Evolutionary conservation across 2,888 invertebrate genomes (phyloP), one percentile per base, ranked within the genome.

Genomic region (Andrena fulva): DNA sequence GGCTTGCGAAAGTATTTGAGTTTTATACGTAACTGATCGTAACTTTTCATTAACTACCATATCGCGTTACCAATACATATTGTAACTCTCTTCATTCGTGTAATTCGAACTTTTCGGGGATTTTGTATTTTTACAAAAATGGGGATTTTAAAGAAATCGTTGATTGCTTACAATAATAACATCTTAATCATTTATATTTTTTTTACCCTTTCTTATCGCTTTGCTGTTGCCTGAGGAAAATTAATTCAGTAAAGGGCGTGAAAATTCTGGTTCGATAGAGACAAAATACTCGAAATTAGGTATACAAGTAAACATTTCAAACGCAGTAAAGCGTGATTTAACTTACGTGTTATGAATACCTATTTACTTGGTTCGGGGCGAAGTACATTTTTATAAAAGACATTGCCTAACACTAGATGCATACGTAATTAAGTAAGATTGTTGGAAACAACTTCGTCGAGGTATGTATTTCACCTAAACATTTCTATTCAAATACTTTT

Each of bases 401-500:
- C n/a, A 68, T 71, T 56, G 5, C 70, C 42, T 50, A 42, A 59
- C 12, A 16, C 12, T 79, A 27, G 31, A 54, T 20, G 62, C 42
- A 62, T 27, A 77, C 42, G 12, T 60, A 16, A 70, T 71, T 52
- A 62, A 71, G 33, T n/a, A 20, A 78, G 1, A 60, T 62, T n/a
- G 16, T 54, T 67, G 42, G 42, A 52, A 73, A 33, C 10, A 42
- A 16, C 12, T 64, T 35, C 29, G 27, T 64, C 6, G 67, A 42
- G 54, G 52, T 77, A 60, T 29, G 29, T 8, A 62, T 67, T 71
- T 72, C 67, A 67, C 52, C 12, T 60, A 73, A 56, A 59, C 56
- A 35, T 42, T 59, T 73, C 73, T 50, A 69, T 80, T 81, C 8
- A 33, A 56, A 62, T 62, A 67, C 16, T 79, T 80, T 79, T 72